phyloP scores from a whole-genome alignment of 2,113 vertebrate genomes.

The Esox niger region DNA sequence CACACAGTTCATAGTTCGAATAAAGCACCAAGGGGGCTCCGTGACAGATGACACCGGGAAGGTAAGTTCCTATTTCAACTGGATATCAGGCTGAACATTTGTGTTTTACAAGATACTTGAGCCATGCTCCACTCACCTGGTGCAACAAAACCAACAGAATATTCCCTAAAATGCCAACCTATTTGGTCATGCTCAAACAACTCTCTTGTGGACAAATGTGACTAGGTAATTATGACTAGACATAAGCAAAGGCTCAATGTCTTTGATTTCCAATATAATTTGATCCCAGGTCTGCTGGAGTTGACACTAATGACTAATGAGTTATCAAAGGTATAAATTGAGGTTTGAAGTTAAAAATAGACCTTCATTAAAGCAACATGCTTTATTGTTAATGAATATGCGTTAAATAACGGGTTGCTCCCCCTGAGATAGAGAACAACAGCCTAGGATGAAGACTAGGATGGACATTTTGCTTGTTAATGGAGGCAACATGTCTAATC shows the following conservation, averaged over 20 bases:
- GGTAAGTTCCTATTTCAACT: conserved; percentile 71
- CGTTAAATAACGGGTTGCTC: conserved; percentile 35
- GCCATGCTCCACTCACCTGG: too few relatives aligned
- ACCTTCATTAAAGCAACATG: neutral
- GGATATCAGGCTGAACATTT: too few relatives aligned
- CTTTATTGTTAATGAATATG: conserved; percentile 25
- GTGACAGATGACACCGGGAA: conserved; percentile 77
- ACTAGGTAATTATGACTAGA: too few relatives aligned
- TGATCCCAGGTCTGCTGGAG: conserved; percentile 10
- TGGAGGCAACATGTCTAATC: conserved; percentile 67
- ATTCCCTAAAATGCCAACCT: neutral
- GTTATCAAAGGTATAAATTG: conserved; percentile 26
- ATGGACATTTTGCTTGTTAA: too few relatives aligned
- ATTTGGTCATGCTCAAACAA: too few relatives aligned
- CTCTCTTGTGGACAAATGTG: too few relatives aligned
- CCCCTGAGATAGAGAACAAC: conserved; percentile 49
- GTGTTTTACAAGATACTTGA: too few relatives aligned
- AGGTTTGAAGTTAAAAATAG: conserved; percentile 28
- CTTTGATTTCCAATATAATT: too few relatives aligned
- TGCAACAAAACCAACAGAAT: neutral
- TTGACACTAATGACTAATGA: conserved; percentile 31
- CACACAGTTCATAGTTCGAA: conserved; percentile 89
- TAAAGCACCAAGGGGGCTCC: conserved; percentile 76
- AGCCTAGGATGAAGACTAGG: conserved; percentile 56
- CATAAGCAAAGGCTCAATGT: too few relatives aligned